Conservation (phyloP, 2,113 vertebrate species). For the Tursiops truncatus region DNA sequence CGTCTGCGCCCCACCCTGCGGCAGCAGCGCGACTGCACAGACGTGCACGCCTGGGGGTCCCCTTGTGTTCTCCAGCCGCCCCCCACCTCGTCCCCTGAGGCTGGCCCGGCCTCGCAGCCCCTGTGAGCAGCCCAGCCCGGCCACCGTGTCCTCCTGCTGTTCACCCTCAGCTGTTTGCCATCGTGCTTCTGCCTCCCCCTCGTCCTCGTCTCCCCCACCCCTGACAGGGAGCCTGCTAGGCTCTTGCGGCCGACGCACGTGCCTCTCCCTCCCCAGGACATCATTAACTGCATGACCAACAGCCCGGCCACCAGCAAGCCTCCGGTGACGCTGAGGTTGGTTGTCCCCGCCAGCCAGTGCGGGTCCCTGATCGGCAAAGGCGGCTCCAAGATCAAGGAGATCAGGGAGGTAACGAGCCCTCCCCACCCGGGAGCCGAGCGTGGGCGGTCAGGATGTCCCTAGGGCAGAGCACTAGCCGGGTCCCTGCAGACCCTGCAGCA, state of each 20-base stretch:
- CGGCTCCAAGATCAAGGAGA: conserved; percentile 98
- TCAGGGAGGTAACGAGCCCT: conserved; percentile 91
- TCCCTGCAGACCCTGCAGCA: not conserved
- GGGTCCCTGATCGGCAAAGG: conserved; percentile 98
- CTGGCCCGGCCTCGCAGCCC: not conserved
- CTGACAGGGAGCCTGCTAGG: not conserved
- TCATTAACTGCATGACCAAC: conserved; percentile 99
- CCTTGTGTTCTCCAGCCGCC: not conserved
- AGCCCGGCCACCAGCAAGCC: conserved; percentile 97
- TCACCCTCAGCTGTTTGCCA: not conserved
- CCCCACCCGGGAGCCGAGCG: accelerated
- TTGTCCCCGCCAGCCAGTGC: conserved; percentile 96
- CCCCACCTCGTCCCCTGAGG: not conserved
- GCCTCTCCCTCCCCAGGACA: conserved; percentile 87
- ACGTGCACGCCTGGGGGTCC: not conserved
- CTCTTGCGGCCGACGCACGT: accelerated
- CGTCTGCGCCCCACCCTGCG: not conserved
- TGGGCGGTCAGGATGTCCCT: not conserved
- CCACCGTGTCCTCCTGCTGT: not conserved
- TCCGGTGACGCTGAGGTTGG: conserved; percentile 93
- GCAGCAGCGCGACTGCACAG: not conserved
- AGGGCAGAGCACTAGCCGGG: not conserved
- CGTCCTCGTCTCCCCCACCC: not conserved
- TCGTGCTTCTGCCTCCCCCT: not conserved
- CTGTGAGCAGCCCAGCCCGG: not conserved